phyloP scores from a whole-genome alignment of 2,113 vertebrate species.

The Mirounga angustirostris region DNA sequence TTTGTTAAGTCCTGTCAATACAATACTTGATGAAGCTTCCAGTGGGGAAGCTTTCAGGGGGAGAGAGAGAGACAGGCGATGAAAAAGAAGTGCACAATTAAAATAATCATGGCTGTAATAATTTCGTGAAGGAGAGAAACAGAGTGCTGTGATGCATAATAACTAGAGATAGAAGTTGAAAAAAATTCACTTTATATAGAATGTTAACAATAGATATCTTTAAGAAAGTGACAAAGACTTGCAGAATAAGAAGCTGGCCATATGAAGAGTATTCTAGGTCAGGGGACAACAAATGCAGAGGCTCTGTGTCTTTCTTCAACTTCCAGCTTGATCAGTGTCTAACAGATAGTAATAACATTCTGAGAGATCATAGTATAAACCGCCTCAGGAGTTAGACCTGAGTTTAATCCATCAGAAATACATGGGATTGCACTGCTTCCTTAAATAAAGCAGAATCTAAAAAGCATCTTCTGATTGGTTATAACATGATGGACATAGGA shows the following conservation, averaged over 20 bases:
- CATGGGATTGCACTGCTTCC: neutral
- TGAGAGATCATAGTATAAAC: neutral
- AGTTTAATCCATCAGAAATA: neutral
- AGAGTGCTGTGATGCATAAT: neutral
- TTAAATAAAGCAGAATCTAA: neutral
- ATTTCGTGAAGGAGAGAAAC: conserved; percentile 15
- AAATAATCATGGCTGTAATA: neutral
- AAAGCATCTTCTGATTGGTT: neutral
- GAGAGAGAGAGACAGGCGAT: neutral
- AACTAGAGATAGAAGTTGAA: neutral
- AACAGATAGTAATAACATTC: neutral
- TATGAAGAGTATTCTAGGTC: neutral
- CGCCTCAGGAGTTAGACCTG: neutral
- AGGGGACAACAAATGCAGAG: neutral
- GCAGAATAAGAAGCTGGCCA: neutral
- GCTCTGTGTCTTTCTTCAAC: neutral
- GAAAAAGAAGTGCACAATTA: neutral
- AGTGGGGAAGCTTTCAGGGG: neutral
- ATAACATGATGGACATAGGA: neutral
- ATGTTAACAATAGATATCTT: neutral
- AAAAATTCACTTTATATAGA: neutral
- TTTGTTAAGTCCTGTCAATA: neutral
- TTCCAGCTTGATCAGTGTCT: neutral
- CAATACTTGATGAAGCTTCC: neutral
- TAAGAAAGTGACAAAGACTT: conserved; percentile 11